phyloP scores from a whole-genome alignment of 2,113 vertebrate genomes.

The Pantherophis guttatus region DNA sequence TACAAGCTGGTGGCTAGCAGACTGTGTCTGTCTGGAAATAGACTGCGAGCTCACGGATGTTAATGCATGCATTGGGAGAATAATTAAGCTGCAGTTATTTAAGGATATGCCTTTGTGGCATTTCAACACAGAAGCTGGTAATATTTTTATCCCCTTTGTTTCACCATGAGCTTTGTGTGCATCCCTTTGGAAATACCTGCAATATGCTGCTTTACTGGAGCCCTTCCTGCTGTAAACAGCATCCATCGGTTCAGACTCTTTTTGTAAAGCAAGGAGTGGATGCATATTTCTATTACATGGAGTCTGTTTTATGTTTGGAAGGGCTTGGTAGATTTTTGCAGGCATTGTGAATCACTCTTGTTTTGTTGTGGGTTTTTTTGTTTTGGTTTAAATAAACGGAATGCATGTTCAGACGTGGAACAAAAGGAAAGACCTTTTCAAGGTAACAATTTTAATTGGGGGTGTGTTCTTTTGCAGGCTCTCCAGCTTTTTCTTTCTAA shows the following conservation, averaged over 20 bases:
- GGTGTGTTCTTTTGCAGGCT: constrained; percentile 64
- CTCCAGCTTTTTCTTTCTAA: constrained; percentile 51
- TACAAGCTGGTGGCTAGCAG: constrained; percentile 70
- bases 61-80: constrained; percentile 46
- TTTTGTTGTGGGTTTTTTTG: background rate
- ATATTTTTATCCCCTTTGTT: constrained; percentile 45
- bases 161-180: constrained; percentile 50
- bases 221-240: constrained; percentile 22
- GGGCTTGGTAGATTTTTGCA: background rate
- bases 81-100: constrained; percentile 64
- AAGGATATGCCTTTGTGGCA: constrained; percentile 64
- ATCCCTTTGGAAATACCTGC: constrained; percentile 29
- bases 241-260: constrained; percentile 32
- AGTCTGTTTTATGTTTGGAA: constrained; percentile 22
- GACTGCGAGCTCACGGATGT: constrained; percentile 56
- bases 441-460: constrained; percentile 19
- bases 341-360: background rate
- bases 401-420: background rate
- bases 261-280: constrained; percentile 40
- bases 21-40: constrained; percentile 70
- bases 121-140: constrained; percentile 64
- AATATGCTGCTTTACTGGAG: constrained; percentile 40
- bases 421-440: background rate
- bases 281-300: constrained; percentile 36
- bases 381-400: background rate